Percentiles rank a stretch among this genome's conserved stretches.
These are phyloP conservation scores for Heliconius charithonia DNA, from an alignment of 2,888 invertebrate genomes.

Conservation along the genomic window DNA sequence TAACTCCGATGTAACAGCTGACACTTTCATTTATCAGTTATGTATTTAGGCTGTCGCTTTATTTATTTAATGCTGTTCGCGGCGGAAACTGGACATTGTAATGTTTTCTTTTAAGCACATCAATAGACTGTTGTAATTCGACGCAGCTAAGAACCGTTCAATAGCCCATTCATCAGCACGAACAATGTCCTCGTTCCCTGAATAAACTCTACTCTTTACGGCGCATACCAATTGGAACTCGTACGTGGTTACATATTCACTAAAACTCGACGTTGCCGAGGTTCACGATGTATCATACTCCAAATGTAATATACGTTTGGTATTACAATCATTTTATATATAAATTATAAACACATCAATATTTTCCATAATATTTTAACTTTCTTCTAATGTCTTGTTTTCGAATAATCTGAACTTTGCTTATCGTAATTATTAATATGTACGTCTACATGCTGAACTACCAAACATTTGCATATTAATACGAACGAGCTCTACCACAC, in stretches of 20 bases:
- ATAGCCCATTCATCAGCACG: constrained; percentile 17
- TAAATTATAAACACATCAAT: background rate
- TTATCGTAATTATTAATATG: background rate
- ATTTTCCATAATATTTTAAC: background rate
- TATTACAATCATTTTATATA: background rate
- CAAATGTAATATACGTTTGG: background rate
- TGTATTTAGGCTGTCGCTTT: background rate
- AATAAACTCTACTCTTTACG: constrained; percentile 13
- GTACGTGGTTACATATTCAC: background rate
- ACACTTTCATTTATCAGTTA: background rate
- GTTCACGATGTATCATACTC: background rate
- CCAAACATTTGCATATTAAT: background rate
- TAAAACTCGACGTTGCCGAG: background rate
- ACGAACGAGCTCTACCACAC: background rate
- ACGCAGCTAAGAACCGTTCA: constrained; percentile 16
- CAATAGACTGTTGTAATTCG: constrained; percentile 7
- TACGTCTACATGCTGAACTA: background rate
- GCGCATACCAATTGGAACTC: constrained; percentile 6
- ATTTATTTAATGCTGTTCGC: background rate
- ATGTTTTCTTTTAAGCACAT: constrained; percentile 5
- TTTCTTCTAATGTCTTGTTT: background rate
- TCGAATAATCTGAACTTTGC: background rate
- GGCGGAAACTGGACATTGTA: background rate
- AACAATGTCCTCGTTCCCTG: constrained; percentile 20
- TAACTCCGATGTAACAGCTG: background rate